Base-by-base conservation (phyloP, 1,140 invertebrate species). In the Zaprionus africanus region DNA sequence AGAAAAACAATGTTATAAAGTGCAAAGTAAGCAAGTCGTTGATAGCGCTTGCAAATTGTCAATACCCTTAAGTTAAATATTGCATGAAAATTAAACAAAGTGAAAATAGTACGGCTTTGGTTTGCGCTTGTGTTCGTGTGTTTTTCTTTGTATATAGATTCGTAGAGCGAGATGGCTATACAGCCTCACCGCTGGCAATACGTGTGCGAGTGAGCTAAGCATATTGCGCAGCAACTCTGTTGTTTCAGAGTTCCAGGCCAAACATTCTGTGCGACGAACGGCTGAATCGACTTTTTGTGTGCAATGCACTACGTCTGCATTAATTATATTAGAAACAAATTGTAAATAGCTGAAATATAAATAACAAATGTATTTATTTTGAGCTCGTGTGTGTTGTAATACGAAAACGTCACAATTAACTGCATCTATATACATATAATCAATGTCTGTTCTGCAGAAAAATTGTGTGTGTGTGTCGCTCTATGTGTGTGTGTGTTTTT, bases 121-220 rank as follows among this genome's bases (percentile, higher is more conserved):
- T 36, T 31, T 73, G 64, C 68, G 65, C 53, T 73, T 73, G 67
- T 80, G 67, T 69, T 62, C 53, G 82, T 87, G 84, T 76, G 83
- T 87, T 81, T 81, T 81, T 81, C 79, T 88, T 82, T 91, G 73
- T 79, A 85, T 91, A 84, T 90, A 85, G 79, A 90, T 81, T 80
- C 65, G 69, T 43, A 75, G 71, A 87, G 65, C 36, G 86, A 73
- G 82, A 82, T 71, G 59, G 66, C 53, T 58, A 67, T 82, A 85
- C 19, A 58, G 36, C 36, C 38, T 12, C 36, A 43, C 71, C 17
- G 62, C 53, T 75, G 51, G 68, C 59, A 66, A 11, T 76, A 66
- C 53, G 76, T 70, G 85, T 85, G 72, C 67, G 73, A 90, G 79
- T 64, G 79, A 78, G 79, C 57, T 15, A 38, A 87, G 15, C 64